phyloP scores from a whole-genome alignment of 2,113 vertebrate species.

The Lamprologus lemairii region DNA sequence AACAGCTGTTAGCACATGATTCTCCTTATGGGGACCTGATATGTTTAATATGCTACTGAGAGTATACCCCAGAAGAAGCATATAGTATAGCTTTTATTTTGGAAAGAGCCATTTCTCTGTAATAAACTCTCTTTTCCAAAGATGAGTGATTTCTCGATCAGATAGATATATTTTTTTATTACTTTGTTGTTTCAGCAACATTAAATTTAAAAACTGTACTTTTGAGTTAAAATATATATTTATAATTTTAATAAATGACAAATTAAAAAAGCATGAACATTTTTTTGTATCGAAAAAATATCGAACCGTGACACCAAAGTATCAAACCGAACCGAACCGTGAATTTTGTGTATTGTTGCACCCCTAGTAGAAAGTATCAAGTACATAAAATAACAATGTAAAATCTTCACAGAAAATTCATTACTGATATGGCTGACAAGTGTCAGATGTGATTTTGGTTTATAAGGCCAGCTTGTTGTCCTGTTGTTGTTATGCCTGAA shows the following conservation, averaged over 20 bases:
- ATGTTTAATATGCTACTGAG: neutral
- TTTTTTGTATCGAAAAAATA: neutral
- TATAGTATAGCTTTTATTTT: neutral
- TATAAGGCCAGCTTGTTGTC: neutral
- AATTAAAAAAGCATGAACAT: neutral
- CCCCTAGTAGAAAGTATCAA: neutral
- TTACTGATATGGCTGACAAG: neutral
- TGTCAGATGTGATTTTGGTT: neutral
- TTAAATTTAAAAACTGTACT: neutral
- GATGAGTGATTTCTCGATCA: neutral
- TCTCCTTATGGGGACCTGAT: neutral
- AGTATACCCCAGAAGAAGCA: fast-evolving
- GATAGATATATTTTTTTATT: neutral
- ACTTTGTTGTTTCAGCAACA: neutral
- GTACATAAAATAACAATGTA: neutral
- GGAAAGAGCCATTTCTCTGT: neutral
- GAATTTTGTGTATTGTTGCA: neutral
- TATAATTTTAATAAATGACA: neutral
- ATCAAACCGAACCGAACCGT: neutral
- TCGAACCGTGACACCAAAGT: neutral
- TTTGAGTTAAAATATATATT: neutral
- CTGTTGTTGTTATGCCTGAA: neutral
- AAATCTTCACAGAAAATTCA: neutral
- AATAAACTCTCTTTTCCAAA: neutral
- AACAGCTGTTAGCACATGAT: neutral